A percentile compares a stretch with the other conserved stretches of the same genome.
Evolutionary conservation across 2,888 invertebrate species (phyloP).

Genomic region (Amiota communis): DNA sequence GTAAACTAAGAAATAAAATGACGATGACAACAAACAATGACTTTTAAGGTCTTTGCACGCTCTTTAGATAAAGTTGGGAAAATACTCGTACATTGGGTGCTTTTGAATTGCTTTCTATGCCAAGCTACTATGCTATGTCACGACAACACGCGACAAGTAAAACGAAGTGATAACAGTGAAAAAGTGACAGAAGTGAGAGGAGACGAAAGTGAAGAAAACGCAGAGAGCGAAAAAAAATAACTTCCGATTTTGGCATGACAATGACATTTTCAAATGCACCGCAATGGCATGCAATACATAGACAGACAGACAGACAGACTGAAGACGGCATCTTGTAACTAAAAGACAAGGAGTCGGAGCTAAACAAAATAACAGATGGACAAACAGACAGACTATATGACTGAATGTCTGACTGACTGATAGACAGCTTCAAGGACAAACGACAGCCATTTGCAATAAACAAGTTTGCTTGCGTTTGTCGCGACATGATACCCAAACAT

Average conservation of each 20-base stretch:
- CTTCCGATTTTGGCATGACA: slow-evolving; percentile 43
- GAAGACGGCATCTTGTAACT: too few relatives aligned
- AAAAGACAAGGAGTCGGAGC: not conserved
- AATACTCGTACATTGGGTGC: not conserved
- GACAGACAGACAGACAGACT: not conserved
- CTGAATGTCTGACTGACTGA: not conserved
- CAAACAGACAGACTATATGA: not conserved
- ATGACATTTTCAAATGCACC: slow-evolving; percentile 37
- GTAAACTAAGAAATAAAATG: not conserved
- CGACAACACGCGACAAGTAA: not conserved
- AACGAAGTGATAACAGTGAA: not conserved
- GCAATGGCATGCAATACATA: slow-evolving; percentile 16
- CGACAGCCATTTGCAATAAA: not conserved
- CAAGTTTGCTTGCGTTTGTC: not conserved
- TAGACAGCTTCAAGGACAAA: not conserved
- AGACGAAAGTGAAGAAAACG: slow-evolving; percentile 29
- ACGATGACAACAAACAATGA: too few relatives aligned
- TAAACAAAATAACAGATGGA: not conserved
- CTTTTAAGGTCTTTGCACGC: slow-evolving; percentile 2
- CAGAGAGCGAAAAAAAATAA: slow-evolving; percentile 42
- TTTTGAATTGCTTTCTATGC: too few relatives aligned
- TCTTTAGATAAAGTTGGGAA: not conserved
- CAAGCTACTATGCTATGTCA: too few relatives aligned
- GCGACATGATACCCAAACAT: slow-evolving; percentile 29
- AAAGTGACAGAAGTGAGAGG: not conserved